phyloP scores from a whole-genome alignment of 2,888 invertebrate genomes.

The Muschampia plurimacula region DNA sequence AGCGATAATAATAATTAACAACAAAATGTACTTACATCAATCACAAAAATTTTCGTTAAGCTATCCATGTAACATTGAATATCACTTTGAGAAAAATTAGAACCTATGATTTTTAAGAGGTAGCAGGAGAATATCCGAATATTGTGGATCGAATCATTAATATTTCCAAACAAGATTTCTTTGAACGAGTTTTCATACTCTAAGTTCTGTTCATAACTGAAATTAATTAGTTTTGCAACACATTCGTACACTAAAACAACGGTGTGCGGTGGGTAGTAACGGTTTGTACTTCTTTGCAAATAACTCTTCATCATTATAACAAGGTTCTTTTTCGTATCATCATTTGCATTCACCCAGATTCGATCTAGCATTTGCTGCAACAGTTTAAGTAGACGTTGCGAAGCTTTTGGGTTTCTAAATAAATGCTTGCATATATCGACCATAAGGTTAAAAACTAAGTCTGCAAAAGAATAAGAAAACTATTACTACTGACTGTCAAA shows the following conservation, averaged over 20 bases:
- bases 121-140: constrained; percentile 73
- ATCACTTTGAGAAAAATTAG: constrained; percentile 54
- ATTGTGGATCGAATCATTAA: constrained; percentile 63
- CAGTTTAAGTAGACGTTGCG: constrained; percentile 62
- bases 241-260: constrained; percentile 75
- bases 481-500: background rate
- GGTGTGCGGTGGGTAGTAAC: constrained; percentile 70
- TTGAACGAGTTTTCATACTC: constrained; percentile 59
- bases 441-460: constrained; percentile 66
- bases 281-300: constrained; percentile 65
- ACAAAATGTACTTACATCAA: constrained; percentile 60
- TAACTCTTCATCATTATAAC: constrained; percentile 76
- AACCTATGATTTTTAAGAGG: constrained; percentile 58
- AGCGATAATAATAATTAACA: background rate
- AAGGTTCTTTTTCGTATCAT: constrained; percentile 69
- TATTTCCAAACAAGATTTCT: constrained; percentile 58
- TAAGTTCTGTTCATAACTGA: constrained; percentile 55
- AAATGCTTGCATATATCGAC: constrained; percentile 71
- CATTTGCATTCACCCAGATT: constrained; percentile 61
- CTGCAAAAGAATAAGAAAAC: constrained; percentile 56
- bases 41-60: constrained; percentile 66
- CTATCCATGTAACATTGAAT: constrained; percentile 54
- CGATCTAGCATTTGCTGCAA: constrained; percentile 64
- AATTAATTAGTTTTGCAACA: constrained; percentile 63
- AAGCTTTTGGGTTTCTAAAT: constrained; percentile 68